Conservation (phyloP, 2,797 vertebrate species). For the Psittacula echo region DNA sequence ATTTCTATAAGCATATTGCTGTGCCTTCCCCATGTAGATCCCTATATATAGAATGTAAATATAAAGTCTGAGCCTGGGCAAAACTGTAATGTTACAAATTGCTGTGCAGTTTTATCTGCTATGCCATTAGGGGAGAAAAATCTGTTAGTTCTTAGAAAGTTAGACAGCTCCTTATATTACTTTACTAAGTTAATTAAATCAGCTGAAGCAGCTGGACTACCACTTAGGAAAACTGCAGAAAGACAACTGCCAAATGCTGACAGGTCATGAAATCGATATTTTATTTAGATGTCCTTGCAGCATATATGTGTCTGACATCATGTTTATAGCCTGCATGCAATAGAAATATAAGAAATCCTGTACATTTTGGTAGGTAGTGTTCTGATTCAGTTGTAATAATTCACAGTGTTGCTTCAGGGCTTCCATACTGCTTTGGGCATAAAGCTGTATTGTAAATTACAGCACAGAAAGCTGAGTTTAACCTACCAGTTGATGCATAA, state of each 20-base stretch:
- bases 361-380: constrained; percentile 65
- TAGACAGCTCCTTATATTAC: constrained; percentile 10
- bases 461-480: constrained; percentile 94
- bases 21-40: neutral
- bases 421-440: constrained; percentile 89
- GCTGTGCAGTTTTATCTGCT: neutral
- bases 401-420: constrained; percentile 76
- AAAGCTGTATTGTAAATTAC: constrained; percentile 93
- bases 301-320: constrained; percentile 51
- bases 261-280: constrained; percentile 64
- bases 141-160: neutral
- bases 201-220: neutral
- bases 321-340: constrained; percentile 62
- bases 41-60: neutral
- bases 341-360: constrained; percentile 40
- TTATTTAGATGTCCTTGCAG: constrained; percentile 77
- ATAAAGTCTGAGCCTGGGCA: neutral
- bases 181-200: constrained; percentile 4
- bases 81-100: neutral
- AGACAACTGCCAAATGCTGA: constrained; percentile 66
- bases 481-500: constrained; percentile 96
- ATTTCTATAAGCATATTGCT: neutral
- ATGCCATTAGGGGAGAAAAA: neutral
- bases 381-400: constrained; percentile 75
- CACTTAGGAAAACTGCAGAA: constrained; percentile 3